Percentiles rank a stretch among this genome's conserved stretches.
Conservation (phyloP, 2,797 vertebrate genomes). For the Prionace glauca region DNA sequence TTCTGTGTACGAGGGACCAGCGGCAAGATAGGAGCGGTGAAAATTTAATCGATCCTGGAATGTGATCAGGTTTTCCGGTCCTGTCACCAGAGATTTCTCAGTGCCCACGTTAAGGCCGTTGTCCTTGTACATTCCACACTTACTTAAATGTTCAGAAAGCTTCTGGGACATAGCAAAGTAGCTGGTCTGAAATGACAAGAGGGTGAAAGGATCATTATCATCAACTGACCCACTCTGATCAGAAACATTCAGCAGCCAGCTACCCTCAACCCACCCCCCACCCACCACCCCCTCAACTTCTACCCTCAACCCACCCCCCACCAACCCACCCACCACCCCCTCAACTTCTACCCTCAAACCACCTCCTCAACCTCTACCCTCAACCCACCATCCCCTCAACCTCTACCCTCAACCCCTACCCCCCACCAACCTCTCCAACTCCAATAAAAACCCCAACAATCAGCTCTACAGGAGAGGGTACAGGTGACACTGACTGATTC, state of each 20-base stretch:
- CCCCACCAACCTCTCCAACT: too few relatives aligned
- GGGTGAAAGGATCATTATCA: too few relatives aligned
- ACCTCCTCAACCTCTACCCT: too few relatives aligned
- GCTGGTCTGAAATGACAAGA: conserved; percentile 53
- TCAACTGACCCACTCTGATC: neutral
- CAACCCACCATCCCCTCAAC: too few relatives aligned
- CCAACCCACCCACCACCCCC: too few relatives aligned
- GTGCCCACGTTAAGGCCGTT: conserved; percentile 58
- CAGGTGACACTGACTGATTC: too few relatives aligned
- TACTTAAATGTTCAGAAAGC: conserved; percentile 54
- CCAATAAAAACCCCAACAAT: neutral
- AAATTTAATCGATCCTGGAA: conserved; percentile 51
- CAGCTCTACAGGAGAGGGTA: neutral
- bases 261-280: neutral
- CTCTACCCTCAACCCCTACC: neutral
- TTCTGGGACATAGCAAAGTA: conserved; percentile 49
- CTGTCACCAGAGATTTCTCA: conserved; percentile 61
- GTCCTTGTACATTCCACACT: conserved; percentile 59
- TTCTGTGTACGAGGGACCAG: conserved; percentile 42
- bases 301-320: neutral
- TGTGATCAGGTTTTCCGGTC: conserved; percentile 51
- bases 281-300: too few relatives aligned
- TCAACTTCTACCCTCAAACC: too few relatives aligned
- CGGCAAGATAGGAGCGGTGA: conserved; percentile 54
- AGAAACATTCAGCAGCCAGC: neutral